Base-by-base conservation (phyloP, 2,113 vertebrate genomes). In the Natator depressus region DNA sequence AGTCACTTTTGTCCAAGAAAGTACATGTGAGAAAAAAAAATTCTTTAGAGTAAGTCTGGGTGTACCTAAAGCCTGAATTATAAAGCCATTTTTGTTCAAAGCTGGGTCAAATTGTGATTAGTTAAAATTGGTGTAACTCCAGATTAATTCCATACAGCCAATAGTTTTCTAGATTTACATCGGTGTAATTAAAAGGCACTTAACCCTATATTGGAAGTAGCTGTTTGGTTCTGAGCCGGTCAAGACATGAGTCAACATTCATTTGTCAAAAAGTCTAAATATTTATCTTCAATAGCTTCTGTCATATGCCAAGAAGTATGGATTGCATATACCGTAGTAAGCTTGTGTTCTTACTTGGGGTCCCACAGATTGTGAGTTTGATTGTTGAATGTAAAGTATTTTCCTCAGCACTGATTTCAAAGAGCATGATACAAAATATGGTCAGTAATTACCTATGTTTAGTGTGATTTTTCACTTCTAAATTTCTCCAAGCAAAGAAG, bases 401-500 rank as follows among this genome's bases (percentile, higher is more conserved):
- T 72, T 54, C 76, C 19, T 10, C 4, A 80, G 27, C 46, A 25
- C 11, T 72, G 53, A 3, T 5, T 42, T 17, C 49, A 13, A 46
- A 82, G 55, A 19, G 76, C 0, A 0, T 83, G 25, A 76, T 82
- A 27, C 83, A 78, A 65, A 49, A n/a, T 75, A 27, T 50, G 12
- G 10, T 76, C 51, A 47, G 11, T 19, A 90, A 85, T 62, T 29
- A 46, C 79, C 42, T 12, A 47, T 87, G 51, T 54, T 10, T 65
- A 76, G 6, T 38, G 17, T 87, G 53, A 49, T 51, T 89, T 69
- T 69, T 80, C 6, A 54, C 27, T 47, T 62, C 55, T 49, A 47
- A 72, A 20, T 38, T 78, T 47, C 86, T 90, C 65, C 50, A 94
- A 93, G 10, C n/a, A 51, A 93, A 72, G 84, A 81, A 92, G 14